phyloP scores from a whole-genome alignment of 2,113 vertebrate genomes.

The Rattus norvegicus region DNA sequence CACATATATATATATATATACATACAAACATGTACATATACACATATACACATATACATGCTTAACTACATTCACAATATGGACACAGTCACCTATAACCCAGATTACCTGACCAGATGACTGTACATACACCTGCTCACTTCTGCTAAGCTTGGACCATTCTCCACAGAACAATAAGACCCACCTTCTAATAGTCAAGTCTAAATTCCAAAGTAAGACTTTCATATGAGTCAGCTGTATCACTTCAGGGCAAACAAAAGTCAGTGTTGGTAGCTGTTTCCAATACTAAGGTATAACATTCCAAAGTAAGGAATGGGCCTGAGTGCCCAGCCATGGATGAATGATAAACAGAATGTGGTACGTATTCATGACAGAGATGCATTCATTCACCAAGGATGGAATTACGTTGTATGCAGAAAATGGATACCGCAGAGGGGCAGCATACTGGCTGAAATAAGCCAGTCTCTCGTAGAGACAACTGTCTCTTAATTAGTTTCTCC shows the following conservation, averaged over 20 bases:
- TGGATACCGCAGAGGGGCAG: too few species aligned
- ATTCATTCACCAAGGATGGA: background rate
- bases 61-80: background rate
- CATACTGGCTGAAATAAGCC: background rate
- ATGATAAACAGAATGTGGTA: background rate
- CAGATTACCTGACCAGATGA: background rate
- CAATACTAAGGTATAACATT: background rate
- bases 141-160: background rate
- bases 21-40: background rate
- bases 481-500: background rate
- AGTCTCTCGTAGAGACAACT: background rate
- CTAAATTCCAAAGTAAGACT: background rate
- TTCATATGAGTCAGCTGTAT: background rate
- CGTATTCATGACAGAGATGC: background rate
- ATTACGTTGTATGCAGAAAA: background rate
- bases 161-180: background rate
- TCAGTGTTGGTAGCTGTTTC: background rate
- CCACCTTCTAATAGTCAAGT: background rate
- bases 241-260: background rate
- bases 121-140: background rate
- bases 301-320: background rate
- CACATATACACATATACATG: background rate
- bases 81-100: background rate
- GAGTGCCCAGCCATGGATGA: background rate
- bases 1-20: too few species aligned